Evolutionary conservation across 2,113 vertebrate genomes (phyloP).

Genomic region (Phaetusa simplex): DNA sequence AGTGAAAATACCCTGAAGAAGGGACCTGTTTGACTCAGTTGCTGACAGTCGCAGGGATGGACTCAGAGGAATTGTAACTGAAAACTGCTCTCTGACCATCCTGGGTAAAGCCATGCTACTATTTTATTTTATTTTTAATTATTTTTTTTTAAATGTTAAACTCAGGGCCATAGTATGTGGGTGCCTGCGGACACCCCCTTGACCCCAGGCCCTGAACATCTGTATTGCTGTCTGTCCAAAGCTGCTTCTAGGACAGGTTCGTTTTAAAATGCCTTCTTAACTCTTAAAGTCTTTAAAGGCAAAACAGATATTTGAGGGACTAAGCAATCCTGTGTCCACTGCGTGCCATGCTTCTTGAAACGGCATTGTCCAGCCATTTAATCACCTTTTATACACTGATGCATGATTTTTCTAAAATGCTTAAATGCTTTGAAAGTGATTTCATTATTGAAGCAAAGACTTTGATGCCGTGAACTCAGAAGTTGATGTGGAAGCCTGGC

Average conservation of each 20-base stretch:
- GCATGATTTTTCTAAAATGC: background rate
- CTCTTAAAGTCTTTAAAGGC: background rate
- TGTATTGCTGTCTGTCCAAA: background rate
- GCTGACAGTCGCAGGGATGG: background rate
- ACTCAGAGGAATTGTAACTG: background rate
- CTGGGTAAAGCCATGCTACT: background rate
- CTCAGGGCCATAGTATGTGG: background rate
- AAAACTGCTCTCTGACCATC: background rate
- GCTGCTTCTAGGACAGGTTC: background rate
- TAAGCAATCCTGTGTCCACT: background rate
- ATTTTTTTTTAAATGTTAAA: background rate
- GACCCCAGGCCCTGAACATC: background rate
- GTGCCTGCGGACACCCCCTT: background rate
- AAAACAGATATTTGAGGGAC: background rate
- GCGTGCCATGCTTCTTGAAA: background rate
- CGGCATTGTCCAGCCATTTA: background rate
- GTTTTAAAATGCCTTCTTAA: background rate
- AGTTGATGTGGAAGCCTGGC: background rate
- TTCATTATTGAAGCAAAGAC: background rate
- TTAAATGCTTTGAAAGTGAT: background rate
- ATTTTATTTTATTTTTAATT: background rate
- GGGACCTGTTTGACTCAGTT: background rate
- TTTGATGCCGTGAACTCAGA: background rate
- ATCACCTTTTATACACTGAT: background rate
- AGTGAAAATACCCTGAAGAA: background rate